These are phyloP conservation scores for Magallana ariakensis DNA, from an alignment of 1,140 invertebrate genomes.

Conservation along the genomic window DNA sequence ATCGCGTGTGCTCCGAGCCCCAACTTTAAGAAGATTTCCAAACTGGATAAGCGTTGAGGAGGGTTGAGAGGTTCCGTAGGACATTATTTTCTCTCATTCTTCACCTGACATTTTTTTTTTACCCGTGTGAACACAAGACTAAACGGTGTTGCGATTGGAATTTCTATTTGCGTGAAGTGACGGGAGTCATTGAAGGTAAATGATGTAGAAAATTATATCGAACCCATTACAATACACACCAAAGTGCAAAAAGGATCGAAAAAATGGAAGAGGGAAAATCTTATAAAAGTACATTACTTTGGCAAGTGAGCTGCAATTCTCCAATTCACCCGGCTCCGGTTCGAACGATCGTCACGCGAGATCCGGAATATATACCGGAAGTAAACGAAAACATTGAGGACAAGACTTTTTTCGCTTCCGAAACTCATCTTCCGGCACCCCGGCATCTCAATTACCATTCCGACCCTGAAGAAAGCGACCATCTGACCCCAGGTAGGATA, in stretches of 20 bases:
- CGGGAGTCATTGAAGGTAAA: neutral
- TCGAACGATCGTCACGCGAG: neutral
- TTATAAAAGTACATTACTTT: constrained; percentile 14
- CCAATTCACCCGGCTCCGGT: neutral
- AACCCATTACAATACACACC: neutral
- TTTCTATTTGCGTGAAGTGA: neutral
- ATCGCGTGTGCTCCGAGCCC: neutral
- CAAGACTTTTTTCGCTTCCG: constrained; percentile 29
- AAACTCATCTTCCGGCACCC: constrained; percentile 35
- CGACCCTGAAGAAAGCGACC: neutral
- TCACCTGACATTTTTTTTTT: neutral
- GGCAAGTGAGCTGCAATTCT: constrained; percentile 20
- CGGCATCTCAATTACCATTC: neutral
- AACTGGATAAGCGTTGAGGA: neutral
- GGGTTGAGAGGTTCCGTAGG: neutral
- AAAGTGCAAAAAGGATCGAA: neutral
- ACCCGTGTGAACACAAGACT: neutral
- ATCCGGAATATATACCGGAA: neutral
- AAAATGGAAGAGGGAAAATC: neutral
- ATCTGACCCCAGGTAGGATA: neutral
- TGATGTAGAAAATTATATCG: constrained; percentile 4
- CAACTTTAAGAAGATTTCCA: neutral
- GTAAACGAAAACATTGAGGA: constrained; percentile 15
- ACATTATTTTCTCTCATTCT: neutral
- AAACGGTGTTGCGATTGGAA: neutral